Evolutionary conservation across 2,888 invertebrate species (phyloP).

Genomic region (Caenorhabditis wallacei): DNA sequence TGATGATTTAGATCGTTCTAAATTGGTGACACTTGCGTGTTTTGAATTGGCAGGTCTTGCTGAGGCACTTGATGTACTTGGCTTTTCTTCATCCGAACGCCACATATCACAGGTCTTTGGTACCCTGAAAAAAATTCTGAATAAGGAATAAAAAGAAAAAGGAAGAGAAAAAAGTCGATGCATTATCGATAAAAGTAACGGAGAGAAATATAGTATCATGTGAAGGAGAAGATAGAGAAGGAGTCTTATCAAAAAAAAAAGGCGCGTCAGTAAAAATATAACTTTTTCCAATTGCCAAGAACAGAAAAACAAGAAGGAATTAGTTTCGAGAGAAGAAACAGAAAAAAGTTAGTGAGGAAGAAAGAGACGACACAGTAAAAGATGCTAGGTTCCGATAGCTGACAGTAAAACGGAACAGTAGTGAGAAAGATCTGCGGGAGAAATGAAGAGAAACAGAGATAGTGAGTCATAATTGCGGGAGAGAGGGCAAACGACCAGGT

Average conservation of each 20-base stretch:
- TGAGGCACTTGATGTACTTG: conserved; percentile 52
- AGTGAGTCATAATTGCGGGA: conserved; percentile 48
- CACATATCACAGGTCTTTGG: conserved; percentile 44
- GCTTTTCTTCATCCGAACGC: conserved; percentile 56
- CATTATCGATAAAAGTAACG: conserved; percentile 9
- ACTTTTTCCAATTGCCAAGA: neutral
- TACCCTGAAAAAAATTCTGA: neutral
- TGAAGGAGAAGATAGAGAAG: neutral
- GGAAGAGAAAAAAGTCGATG: neutral
- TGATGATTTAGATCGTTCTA: conserved; percentile 53
- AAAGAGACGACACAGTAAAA: conserved; percentile 15
- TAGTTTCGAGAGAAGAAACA: conserved; percentile 2
- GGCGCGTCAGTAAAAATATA: conserved; percentile 3
- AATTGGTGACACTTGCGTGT: conserved; percentile 51
- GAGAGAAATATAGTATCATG: conserved; percentile 25
- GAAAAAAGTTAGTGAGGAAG: conserved; percentile 15
- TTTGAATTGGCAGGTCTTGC: conserved; percentile 33
- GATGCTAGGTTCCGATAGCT: conserved; percentile 51
- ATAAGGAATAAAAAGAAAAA: neutral
- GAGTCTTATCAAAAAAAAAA: conserved; percentile 22
- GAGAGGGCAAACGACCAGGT: conserved; percentile 37
- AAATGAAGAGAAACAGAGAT: conserved; percentile 15
- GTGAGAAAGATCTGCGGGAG: neutral
- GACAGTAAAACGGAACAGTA: conserved; percentile 44
- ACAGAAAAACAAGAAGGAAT: conserved; percentile 3